Percentiles rank a stretch among this genome's conserved stretches.
Conservation (phyloP, 2,113 vertebrate genomes). For the Dicerorhinus sumatrensis region DNA sequence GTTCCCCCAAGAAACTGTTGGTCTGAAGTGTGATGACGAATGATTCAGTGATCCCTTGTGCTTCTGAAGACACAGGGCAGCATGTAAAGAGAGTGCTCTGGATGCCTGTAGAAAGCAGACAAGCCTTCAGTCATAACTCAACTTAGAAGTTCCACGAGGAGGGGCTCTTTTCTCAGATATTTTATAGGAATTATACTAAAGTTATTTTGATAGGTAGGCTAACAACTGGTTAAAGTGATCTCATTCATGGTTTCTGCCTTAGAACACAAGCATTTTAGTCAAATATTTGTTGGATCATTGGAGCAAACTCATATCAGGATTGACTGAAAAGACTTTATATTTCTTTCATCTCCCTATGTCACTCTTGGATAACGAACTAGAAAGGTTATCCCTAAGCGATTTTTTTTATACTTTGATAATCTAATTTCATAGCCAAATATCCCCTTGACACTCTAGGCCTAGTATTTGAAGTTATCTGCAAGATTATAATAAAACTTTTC, state of each 20-base stretch:
- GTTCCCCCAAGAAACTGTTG: neutral
- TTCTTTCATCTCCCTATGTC: neutral
- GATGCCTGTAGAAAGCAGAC: neutral
- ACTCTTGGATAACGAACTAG: neutral
- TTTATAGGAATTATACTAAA: neutral
- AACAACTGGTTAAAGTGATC: neutral
- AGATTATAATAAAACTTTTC: neutral
- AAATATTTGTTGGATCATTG: neutral
- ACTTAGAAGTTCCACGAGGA: neutral
- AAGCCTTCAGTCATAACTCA: neutral
- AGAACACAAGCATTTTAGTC: neutral
- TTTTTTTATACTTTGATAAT: neutral
- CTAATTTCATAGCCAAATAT: neutral
- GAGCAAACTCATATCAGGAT: neutral
- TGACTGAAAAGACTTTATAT: neutral
- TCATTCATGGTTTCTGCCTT: neutral
- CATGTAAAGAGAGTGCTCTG: neutral
- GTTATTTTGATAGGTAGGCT: neutral
- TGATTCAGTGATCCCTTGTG: neutral
- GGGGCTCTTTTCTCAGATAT: neutral
- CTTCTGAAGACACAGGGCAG: neutral
- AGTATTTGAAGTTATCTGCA: neutral
- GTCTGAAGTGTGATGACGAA: neutral
- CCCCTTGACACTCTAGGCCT: neutral
- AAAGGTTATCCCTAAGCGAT: neutral